Evolutionary conservation across 2,113 vertebrate species (phyloP), one percentile per base, ranked within the genome.

Genomic region (Cyanoliseus patagonus): DNA sequence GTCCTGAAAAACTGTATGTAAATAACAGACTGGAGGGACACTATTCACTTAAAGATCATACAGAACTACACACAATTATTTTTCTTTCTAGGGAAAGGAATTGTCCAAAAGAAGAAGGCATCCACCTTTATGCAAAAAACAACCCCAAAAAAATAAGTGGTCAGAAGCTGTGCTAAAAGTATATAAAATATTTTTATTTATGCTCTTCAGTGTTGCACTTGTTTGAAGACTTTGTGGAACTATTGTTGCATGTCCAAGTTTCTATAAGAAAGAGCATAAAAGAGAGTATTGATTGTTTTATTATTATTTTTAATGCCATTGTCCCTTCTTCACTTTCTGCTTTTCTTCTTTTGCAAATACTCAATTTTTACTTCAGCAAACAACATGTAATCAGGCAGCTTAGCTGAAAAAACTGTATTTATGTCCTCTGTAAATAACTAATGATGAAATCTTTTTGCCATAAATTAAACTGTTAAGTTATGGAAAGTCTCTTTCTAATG

Each of bases 321-420:
- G 11, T 39, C 17, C 72, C 10, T 49, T 41, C 17, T 46, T 11
- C 2, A 11, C 5, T 80, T 70, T 39, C 13, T 14, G 11, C 18
- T 92, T 95, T 72, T 83, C n/a, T 42, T 66, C 31, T 35, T 18
- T 73, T 97, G 22, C 35, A 88, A 55, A 68, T 69, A 85, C 37
- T 86, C 41, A 88, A 13, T 55, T 92, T 86, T 80, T 96, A 77
- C 33, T 91, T 92, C 37, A 83, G 35, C 69, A 92, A 91, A 77
- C 49, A 86, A 11, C 4, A 49, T 15, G 23, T 9, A 51, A 20
- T 42, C 33, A 67, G 31, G 7, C 53, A 22, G 44, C 28, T 74
- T 39, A 72, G 62, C 59, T 47, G 30, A 20, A 67, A 73, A 72
- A n/a, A 42, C 8, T 6, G 0, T 66, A 28, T 70, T 84, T 5